Evolutionary conservation across 1,140 invertebrate genomes (phyloP).

Genomic region (Aricia agestis): DNA sequence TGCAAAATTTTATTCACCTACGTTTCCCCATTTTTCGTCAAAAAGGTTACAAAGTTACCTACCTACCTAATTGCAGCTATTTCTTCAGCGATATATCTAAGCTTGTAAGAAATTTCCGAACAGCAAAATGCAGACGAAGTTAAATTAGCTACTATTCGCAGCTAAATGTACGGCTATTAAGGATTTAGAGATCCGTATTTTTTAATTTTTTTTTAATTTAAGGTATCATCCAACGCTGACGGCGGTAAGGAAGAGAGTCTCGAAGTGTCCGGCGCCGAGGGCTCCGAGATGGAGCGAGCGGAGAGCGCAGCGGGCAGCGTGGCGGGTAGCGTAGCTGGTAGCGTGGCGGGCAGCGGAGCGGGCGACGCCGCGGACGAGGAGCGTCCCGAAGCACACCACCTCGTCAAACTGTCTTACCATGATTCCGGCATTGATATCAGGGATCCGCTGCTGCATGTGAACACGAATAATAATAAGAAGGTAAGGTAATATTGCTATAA

Average conservation of each 20-base stretch:
- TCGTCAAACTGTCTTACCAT: constrained; percentile 87
- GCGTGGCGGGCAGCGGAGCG: constrained; percentile 28
- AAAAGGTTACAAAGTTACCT: no score
- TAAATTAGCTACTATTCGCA: no score
- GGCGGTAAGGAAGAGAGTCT: constrained; percentile 53
- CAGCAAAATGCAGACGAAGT: no score
- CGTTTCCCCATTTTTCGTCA: no score
- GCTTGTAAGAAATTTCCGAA: no score
- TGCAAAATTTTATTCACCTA: no score
- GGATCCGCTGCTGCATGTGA: constrained; percentile 78
- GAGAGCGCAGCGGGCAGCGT: constrained; percentile 28
- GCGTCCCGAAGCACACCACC: constrained; percentile 63
- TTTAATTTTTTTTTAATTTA: no score
- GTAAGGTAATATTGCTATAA: no score
- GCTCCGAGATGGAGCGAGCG: constrained; percentile 31
- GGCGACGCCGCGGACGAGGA: constrained; percentile 36
- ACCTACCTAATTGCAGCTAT: no score
- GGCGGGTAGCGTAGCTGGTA: constrained; percentile 32
- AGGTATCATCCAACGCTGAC: constrained; percentile 59
- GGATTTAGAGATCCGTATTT: no score
- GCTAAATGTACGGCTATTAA: no score
- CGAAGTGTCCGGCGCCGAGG: constrained; percentile 36
- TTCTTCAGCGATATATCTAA: no score
- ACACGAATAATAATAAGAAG: constrained; percentile 69
- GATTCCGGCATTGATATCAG: constrained; percentile 93